Percentiles rank a stretch among this genome's conserved stretches.
phyloP scores from a whole-genome alignment of 2,113 vertebrate species.

The Reinhardtius hippoglossoides region DNA sequence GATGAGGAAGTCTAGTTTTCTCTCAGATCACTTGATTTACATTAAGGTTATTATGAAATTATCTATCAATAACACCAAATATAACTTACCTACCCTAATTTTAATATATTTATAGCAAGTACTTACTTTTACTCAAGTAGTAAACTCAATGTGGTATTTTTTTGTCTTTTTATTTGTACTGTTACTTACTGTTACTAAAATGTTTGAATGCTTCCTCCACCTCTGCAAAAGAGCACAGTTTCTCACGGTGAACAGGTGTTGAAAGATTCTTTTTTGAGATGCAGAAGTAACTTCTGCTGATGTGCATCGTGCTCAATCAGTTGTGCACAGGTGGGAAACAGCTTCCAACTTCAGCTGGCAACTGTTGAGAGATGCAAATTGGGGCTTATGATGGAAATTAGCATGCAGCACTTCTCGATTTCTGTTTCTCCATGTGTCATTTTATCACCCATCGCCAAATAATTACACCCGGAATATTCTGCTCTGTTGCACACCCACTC shows the following conservation, averaged over 20 bases:
- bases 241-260: no score
- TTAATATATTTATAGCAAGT: no score
- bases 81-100: no score
- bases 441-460: constrained; percentile 55
- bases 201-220: no score
- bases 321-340: constrained; percentile 26
- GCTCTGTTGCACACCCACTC: constrained; percentile 39
- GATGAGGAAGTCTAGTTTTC: no score
- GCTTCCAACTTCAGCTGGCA: constrained; percentile 26
- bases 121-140: no score
- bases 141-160: no score
- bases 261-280: not conserved
- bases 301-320: constrained; percentile 27
- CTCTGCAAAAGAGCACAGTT: not conserved
- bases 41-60: no score
- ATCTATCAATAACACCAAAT: no score
- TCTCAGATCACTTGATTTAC: no score
- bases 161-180: not conserved
- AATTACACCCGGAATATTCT: constrained; percentile 50
- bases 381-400: constrained; percentile 25
- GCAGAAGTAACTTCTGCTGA: not conserved
- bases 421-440: constrained; percentile 50
- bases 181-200: not conserved
- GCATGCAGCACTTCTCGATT: constrained; percentile 39
- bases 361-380: constrained; percentile 35